These are phyloP conservation scores for Leptinotarsa tumamoca DNA, from an alignment of 2,888 invertebrate genomes.

Conservation along the genomic window DNA sequence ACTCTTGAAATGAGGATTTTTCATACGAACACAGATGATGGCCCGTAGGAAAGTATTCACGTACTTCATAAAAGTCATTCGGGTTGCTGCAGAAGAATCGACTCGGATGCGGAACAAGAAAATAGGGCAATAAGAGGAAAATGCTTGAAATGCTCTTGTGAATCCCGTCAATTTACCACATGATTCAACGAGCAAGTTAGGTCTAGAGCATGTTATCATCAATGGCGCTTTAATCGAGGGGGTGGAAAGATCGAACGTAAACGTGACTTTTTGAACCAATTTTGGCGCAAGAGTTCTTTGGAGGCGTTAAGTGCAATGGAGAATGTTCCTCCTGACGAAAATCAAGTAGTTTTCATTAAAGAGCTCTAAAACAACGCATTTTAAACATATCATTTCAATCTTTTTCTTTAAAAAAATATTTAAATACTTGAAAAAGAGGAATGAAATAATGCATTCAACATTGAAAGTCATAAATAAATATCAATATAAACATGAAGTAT, in stretches of 20 bases:
- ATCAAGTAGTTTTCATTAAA: too few relatives aligned
- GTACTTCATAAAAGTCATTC: slow-evolving; percentile 1
- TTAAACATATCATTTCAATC: too few relatives aligned
- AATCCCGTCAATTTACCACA: slow-evolving; percentile 11
- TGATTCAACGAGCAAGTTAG: not conserved
- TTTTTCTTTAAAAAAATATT: too few relatives aligned
- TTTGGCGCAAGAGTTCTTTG: not conserved
- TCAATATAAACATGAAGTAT: too few relatives aligned
- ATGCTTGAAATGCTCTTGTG: not conserved
- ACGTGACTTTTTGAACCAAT: not conserved
- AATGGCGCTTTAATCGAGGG: not conserved
- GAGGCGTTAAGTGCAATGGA: not conserved
- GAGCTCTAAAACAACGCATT: too few relatives aligned
- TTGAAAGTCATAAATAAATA: too few relatives aligned
- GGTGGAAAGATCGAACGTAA: not conserved
- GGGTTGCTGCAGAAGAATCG: slow-evolving; percentile 9
- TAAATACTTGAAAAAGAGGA: too few relatives aligned
- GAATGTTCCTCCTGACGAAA: too few relatives aligned
- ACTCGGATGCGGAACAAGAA: slow-evolving; percentile 3
- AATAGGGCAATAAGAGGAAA: not conserved
- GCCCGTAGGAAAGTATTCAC: not conserved
- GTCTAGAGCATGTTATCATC: not conserved
- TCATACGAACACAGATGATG: not conserved
- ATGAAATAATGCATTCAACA: too few relatives aligned
- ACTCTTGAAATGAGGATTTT: not conserved